Evolutionary conservation across 2,113 vertebrate species (phyloP).

Genomic region (Bubalus kerabau): DNA sequence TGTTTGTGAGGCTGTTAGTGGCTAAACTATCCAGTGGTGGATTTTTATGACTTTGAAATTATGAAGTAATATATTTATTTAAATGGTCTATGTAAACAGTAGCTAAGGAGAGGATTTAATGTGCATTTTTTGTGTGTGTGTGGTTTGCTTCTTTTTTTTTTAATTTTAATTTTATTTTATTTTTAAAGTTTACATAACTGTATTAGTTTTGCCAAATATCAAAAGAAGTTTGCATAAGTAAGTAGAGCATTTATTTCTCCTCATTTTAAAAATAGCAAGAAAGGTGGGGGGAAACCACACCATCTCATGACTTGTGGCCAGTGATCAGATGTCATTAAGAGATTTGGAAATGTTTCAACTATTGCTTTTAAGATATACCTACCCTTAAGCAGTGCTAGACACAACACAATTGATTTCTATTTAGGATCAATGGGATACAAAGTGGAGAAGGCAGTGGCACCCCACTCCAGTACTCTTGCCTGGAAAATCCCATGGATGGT

Average conservation of each 20-base stretch:
- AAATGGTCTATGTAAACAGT: neutral
- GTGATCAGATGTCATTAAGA: neutral
- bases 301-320: neutral
- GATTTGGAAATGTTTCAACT: neutral
- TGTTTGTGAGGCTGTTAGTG: conserved; percentile 16
- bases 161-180: too few species aligned
- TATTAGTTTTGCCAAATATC: too few species aligned
- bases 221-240: neutral
- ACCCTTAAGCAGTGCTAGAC: neutral
- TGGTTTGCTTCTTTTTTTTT: too few species aligned
- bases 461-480: neutral
- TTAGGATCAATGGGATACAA: neutral
- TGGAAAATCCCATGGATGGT: neutral
- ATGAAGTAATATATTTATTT: neutral
- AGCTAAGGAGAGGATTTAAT: neutral
- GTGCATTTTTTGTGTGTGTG: neutral
- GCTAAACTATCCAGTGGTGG: neutral
- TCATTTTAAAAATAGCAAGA: neutral
- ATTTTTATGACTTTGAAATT: conserved; percentile 43
- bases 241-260: neutral
- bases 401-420: neutral
- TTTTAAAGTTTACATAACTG: too few species aligned
- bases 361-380: neutral
- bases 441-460: neutral
- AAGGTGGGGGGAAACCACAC: neutral